Conservation (phyloP, 2,888 invertebrate species). For the Calliphora vomitoria region DNA sequence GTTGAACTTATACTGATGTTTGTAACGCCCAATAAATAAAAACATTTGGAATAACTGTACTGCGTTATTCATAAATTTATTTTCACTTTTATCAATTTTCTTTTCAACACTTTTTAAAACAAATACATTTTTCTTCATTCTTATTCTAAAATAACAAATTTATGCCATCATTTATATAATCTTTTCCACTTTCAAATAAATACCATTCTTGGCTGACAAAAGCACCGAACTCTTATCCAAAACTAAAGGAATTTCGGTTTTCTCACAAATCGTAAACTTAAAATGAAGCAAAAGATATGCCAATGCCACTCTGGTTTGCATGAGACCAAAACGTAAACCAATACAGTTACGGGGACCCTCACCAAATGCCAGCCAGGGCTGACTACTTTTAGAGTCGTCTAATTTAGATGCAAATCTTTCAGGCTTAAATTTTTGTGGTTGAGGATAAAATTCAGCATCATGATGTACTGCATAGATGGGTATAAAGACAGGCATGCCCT, state of each 20-base stretch:
- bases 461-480: slow-evolving; percentile 86
- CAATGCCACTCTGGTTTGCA: slow-evolving; percentile 76
- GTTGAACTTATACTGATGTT: no score
- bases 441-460: slow-evolving; percentile 84
- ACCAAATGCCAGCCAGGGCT: slow-evolving; percentile 79
- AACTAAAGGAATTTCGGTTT: slow-evolving; percentile 70
- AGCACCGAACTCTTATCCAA: slow-evolving; percentile 40
- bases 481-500: slow-evolving; percentile 77
- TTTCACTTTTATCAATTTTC: no score
- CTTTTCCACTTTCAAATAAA: slow-evolving; percentile 70
- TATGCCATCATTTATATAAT: not conserved
- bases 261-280: slow-evolving; percentile 62
- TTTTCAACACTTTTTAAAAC: no score
- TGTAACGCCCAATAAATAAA: no score
- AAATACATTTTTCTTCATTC: no score
- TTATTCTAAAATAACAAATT: not conserved
- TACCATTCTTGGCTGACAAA: slow-evolving; percentile 69
- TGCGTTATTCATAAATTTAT: no score
- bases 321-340: slow-evolving; percentile 77
- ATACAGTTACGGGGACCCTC: slow-evolving; percentile 77
- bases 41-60: no score
- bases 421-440: slow-evolving; percentile 87
- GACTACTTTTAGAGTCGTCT: slow-evolving; percentile 85
- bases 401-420: slow-evolving; percentile 87
- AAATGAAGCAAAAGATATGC: slow-evolving; percentile 73